phyloP scores from a whole-genome alignment of 2,113 vertebrate species.

The Boulengeromyrus knoepffleri region DNA sequence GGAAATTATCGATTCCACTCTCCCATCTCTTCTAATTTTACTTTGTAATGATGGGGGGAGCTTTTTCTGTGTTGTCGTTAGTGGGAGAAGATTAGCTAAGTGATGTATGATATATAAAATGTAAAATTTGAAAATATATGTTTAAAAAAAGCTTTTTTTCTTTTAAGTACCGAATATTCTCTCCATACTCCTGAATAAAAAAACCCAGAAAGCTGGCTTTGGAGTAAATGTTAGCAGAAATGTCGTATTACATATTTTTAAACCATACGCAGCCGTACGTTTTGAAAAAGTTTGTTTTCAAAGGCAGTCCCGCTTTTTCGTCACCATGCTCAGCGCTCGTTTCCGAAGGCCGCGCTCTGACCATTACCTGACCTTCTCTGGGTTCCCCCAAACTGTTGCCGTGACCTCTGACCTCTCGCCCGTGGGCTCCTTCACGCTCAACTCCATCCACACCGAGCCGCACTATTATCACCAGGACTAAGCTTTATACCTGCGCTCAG shows the following conservation, averaged over 20 bases:
- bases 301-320: not conserved
- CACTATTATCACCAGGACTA: not conserved
- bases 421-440: not conserved
- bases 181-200: not conserved
- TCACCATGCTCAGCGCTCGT: no score
- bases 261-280: not conserved
- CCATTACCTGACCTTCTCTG: not conserved
- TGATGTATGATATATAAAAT: not conserved
- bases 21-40: not conserved
- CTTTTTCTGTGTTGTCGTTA: not conserved
- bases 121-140: not conserved
- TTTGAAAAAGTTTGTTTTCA: not conserved
- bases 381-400: not conserved
- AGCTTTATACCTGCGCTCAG: not conserved
- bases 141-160: not conserved
- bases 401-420: not conserved
- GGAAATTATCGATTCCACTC: not conserved
- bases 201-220: not conserved
- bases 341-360: not conserved
- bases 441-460: not conserved
- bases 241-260: not conserved
- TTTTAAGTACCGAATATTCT: not conserved
- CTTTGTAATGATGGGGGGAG: constrained; percentile 2
- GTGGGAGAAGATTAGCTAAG: not conserved
- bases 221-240: not conserved